A percentile compares a stretch with the other conserved stretches of the same genome.
These are phyloP conservation scores for Diorhabda elongata DNA, from an alignment of 1,140 invertebrate species.

Conservation along the genomic window DNA sequence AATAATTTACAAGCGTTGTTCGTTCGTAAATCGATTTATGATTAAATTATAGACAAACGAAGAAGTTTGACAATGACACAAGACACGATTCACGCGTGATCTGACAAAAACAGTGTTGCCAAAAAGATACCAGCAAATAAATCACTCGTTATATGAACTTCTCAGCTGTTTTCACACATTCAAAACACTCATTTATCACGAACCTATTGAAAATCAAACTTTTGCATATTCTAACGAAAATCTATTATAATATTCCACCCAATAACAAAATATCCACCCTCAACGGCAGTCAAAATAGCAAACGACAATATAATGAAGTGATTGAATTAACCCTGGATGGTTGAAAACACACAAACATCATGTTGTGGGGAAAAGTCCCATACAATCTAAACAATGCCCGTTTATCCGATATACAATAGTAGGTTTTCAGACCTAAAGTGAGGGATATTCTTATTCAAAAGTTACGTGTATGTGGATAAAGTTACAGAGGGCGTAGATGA, in stretches of 20 bases:
- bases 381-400: constrained; percentile 20
- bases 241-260: constrained; percentile 12
- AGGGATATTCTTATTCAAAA: constrained; percentile 10
- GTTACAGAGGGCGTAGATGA: too few species aligned
- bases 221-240: constrained; percentile 18
- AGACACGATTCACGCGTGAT: too few species aligned
- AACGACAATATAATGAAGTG: constrained; percentile 28
- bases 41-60: too few species aligned
- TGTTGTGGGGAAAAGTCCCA: constrained; percentile 3
- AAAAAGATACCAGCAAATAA: too few species aligned
- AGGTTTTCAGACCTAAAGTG: constrained; percentile 11
- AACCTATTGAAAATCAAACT: constrained; percentile 4
- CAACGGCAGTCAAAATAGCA: constrained; percentile 22
- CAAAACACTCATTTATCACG: not conserved
- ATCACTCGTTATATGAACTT: not conserved
- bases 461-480: not conserved
- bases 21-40: too few species aligned
- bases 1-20: too few species aligned
- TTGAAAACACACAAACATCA: constrained; percentile 3
- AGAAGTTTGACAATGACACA: too few species aligned
- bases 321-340: constrained; percentile 21
- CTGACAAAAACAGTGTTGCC: too few species aligned
- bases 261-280: constrained; percentile 17
- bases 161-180: not conserved
- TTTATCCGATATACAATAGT: constrained; percentile 14